Base-by-base conservation (phyloP, 2,797 vertebrate genomes). In the Hydrophis major region DNA sequence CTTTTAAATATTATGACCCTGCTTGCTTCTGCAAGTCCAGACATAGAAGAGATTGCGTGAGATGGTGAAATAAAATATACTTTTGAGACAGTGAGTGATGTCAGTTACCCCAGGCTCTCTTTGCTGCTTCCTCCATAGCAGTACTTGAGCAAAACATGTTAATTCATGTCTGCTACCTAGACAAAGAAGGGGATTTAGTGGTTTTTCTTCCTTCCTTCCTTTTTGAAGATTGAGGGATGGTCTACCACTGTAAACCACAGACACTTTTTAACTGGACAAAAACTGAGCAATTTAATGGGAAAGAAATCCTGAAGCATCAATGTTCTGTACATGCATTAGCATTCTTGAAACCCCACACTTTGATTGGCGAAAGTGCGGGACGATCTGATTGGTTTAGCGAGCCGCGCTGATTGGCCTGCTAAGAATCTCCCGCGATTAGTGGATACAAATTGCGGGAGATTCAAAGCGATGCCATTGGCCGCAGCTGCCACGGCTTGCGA, bases 51-150 rank as follows among this genome's bases (percentile, higher is more conserved):
- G 88, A 92, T 96, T 93, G 94, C 91, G 89, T 92, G 94, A 47
- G 95, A 95, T 94, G 96, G 89, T 94, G 95, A 97, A 98, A 97
- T 87, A 88, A 91, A 96, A 93, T 94, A 91, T 16, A 53, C 91
- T 93, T 92, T 94, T 92, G 89, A 94, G 94, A 96, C 96, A 96
- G 94, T 93, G 94, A 93, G 86, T 95, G 95, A 92, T 96, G 95
- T 96, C 94, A 96, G 92, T 87, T 95, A 96, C 86, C 91, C 93
- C 92, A 50, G 56, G 94, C 94, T 95, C 60, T 93, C 89, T 94
- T 88, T 27, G 28, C 47, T 94, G 90, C 91, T 94, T 96, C 94
- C 93, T 93, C 93, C 94, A 66, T 92, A 94, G 90, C 92, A 93
- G 89, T 61, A 74, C 95, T 93, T 6, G 20, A 90, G 93, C 90